Evolutionary conservation across 1,140 invertebrate species (phyloP).

Genomic region (Frieseomelitta varia): DNA sequence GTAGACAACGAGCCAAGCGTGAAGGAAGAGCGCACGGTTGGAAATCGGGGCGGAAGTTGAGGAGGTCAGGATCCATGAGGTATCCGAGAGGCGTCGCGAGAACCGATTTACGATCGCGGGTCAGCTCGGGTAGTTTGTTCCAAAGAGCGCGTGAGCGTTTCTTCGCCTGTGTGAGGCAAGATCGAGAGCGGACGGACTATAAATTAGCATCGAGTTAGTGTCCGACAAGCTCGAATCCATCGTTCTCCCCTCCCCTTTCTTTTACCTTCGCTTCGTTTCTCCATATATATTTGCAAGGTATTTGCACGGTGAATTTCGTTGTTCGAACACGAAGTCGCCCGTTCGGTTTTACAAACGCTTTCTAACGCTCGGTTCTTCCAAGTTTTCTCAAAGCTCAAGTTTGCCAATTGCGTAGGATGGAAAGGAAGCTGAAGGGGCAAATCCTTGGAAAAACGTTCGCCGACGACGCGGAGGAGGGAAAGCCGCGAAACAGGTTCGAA

Average conservation of each 20-base stretch:
- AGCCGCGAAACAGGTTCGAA: not conserved
- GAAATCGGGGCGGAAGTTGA: constrained; percentile 46
- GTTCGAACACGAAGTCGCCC: no score
- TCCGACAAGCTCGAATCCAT: constrained; percentile 49
- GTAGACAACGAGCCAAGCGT: constrained; percentile 6
- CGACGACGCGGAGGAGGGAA: not conserved
- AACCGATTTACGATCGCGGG: constrained; percentile 61
- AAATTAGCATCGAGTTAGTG: constrained; percentile 74
- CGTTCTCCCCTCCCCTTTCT: not conserved
- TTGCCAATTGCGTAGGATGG: not conserved
- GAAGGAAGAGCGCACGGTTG: not conserved
- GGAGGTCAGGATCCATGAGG: constrained; percentile 42
- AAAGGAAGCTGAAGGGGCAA: constrained; percentile 3
- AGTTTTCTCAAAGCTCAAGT: no score
- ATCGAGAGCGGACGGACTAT: constrained; percentile 62
- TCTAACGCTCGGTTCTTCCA: not conserved
- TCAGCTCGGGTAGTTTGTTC: constrained; percentile 56
- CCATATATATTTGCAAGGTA: not conserved
- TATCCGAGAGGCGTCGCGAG: constrained; percentile 4
- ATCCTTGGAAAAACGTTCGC: constrained; percentile 11
- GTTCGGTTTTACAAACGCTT: no score
- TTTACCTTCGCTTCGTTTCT: not conserved
- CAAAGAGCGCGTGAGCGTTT: constrained; percentile 51
- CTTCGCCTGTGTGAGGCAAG: constrained; percentile 31
- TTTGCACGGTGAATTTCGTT: not conserved